Evolutionary conservation across 2,888 invertebrate species (phyloP).

Genomic region (Aplocera efformata): DNA sequence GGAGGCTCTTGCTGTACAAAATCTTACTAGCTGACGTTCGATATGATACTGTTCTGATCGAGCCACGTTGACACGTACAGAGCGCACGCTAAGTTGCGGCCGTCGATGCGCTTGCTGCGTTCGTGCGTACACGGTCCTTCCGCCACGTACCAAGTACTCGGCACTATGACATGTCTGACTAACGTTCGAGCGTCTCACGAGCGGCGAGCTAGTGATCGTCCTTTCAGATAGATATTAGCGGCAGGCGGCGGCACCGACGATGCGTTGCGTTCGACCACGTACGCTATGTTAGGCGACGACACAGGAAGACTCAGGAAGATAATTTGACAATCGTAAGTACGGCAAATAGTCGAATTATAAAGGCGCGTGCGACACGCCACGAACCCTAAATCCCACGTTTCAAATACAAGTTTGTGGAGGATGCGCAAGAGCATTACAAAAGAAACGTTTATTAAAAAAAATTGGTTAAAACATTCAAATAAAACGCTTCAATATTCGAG

Average conservation of each 20-base stretch:
- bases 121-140: constrained; percentile 8
- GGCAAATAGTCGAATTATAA: constrained; percentile 39
- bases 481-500: constrained; percentile 6
- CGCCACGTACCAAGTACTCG: constrained; percentile 10
- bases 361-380: constrained; percentile 29
- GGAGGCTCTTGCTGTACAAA: no score
- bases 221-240: constrained; percentile 69
- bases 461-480: constrained; percentile 6
- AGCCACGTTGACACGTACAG: neutral
- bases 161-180: constrained; percentile 6
- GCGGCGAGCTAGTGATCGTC: constrained; percentile 61
- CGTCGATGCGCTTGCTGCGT: no score
- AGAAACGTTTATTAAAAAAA: constrained; percentile 1
- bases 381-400: constrained; percentile 12
- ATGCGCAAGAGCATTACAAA: constrained; percentile 16
- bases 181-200: constrained; percentile 21
- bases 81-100: neutral
- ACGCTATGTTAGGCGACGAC: constrained; percentile 56
- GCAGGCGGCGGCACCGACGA: constrained; percentile 50
- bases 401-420: constrained; percentile 2
- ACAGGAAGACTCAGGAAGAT: constrained; percentile 42
- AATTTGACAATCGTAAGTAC: constrained; percentile 60
- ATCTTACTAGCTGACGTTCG: no score
- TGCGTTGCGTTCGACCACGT: constrained; percentile 49
- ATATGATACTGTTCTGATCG: no score